Evolutionary conservation across 2,797 vertebrate genomes (phyloP).

Genomic region (Eulemur albifrons): DNA sequence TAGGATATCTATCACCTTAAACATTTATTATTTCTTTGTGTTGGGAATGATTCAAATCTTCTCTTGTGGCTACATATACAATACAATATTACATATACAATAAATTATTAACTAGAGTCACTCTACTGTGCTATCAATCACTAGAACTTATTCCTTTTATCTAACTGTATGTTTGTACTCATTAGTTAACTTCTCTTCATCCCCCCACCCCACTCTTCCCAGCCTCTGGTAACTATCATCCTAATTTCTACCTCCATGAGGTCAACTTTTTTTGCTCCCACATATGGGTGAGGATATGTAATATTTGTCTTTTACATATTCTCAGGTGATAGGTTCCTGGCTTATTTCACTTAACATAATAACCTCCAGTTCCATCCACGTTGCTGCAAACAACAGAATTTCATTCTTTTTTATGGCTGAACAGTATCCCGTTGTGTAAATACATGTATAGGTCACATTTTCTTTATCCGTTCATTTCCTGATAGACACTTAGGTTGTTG

Average conservation of each 20-base stretch:
- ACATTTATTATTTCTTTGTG: background rate
- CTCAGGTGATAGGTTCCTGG: background rate
- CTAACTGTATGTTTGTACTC: background rate
- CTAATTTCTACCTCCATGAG: background rate
- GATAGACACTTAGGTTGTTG: background rate
- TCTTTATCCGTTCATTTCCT: too few species aligned
- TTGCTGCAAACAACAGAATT: background rate
- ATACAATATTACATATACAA: background rate
- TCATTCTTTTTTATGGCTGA: background rate
- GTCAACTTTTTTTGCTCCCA: background rate
- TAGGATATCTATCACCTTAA: background rate
- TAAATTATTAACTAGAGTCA: background rate
- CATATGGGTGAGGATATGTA: background rate
- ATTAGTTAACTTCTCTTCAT: background rate
- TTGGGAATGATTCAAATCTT: background rate
- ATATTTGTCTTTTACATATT: background rate
- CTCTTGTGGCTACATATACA: background rate
- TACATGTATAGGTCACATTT: background rate
- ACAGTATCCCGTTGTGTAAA: background rate
- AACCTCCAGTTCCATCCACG: background rate
- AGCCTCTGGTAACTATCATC: background rate
- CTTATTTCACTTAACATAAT: background rate
- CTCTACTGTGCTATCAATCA: background rate
- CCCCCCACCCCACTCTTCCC: background rate
- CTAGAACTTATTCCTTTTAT: background rate